Evolutionary conservation across 2,113 vertebrate species (phyloP), one percentile per base, ranked within the genome.

Genomic region (Dromaius novaehollandiae): DNA sequence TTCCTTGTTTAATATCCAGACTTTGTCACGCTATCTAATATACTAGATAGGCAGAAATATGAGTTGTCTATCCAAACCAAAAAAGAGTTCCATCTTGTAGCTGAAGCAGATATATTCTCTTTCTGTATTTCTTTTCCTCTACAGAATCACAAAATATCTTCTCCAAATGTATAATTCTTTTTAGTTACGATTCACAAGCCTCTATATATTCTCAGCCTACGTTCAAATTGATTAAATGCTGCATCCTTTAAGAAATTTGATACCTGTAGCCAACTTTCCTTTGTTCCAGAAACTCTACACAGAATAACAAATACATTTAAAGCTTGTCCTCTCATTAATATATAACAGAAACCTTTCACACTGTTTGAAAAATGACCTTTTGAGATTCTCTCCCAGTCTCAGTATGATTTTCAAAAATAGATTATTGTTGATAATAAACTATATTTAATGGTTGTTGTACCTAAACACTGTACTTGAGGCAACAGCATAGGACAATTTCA

Each of bases 351-450:
- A 38, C 21, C 69, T 86, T 89, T 69, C 28, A 66, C 25, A 22
- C 36, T 82, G 21, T 83, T 82, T 82, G 55, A 91, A 82, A 50
- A 91, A 69, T 63, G 48, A 83, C 64, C 42, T 87, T 93, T 8
- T 70, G 42, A 83, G 79, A 83, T 74, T 51, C 9, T 40, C 20
- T 74, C 58, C 24, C 34, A 15, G 46, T 36, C 42, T 64, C 75
- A 40, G 36, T 60, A 38, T 48, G 66, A 53, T 79, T 68, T 87
- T 48, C 75, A 17, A 53, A 77, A 91, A 74, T 34, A 42, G 11
- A 28, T 38, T 38, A 38, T 38, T 38, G 38, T 38, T 38, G 38
- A 38, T 38, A 38, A 38, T 38, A 38, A 38, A 38, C 38, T 38
- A 38, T 82, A 79, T 77, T 56, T 88, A 64, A 73, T 34, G 36